phyloP scores from a whole-genome alignment of 2,888 invertebrate species.

The Limnephilus auricula region DNA sequence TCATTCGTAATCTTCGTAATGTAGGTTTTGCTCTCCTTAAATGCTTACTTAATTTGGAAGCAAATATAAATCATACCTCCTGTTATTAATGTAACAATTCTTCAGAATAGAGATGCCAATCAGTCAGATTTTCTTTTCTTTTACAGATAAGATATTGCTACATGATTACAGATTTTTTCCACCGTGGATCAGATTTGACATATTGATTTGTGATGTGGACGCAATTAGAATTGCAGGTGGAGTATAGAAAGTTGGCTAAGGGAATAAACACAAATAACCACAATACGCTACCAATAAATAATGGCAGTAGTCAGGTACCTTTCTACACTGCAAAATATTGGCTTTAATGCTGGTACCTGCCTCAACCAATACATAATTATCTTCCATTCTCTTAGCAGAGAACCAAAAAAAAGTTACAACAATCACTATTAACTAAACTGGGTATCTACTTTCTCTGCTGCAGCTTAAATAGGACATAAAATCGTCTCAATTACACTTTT shows the following conservation, averaged over 20 bases:
- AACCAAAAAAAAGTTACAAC: neutral
- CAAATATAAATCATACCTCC: neutral
- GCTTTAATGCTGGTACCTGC: neutral
- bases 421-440: constrained; percentile 26
- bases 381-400: constrained; percentile 6
- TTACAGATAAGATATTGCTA: neutral
- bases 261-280: neutral
- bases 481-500: constrained; percentile 30
- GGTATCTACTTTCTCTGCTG: constrained; percentile 30
- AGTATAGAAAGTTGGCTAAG: neutral
- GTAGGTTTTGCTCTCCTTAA: neutral
- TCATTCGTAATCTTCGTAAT: too few species aligned
- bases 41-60: neutral
- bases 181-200: neutral
- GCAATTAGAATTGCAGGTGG: neutral
- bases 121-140: neutral
- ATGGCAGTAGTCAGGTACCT: neutral
- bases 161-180: neutral
- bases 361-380: neutral
- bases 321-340: constrained; percentile 2
- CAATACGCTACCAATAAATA: neutral
- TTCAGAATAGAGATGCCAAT: neutral
- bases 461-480: neutral
- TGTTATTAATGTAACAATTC: neutral
- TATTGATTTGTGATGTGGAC: neutral